Base-by-base conservation (phyloP, 2,113 vertebrate genomes). In the Sinocyclocheilus anshuiensis region DNA sequence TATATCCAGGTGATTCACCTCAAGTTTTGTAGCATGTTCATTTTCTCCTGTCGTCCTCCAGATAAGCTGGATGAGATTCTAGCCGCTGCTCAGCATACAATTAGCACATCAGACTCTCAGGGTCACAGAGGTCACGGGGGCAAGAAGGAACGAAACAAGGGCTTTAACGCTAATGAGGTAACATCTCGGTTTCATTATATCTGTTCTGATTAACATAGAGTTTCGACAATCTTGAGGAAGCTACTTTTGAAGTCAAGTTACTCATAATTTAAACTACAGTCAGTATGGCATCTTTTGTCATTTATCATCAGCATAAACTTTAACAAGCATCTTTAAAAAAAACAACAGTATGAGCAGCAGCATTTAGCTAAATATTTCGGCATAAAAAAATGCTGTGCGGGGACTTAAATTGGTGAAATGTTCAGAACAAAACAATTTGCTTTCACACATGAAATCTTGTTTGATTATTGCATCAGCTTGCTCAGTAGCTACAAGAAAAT, bases 61-160 rank as follows among this genome's bases (percentile, higher is more conserved):
- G 97, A 97, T 92, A 97, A 97, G 93, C 94, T 98, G 93, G 97
- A 98, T 63, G 97, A 98, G 91, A 98, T 98, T 83, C 87, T 98
- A 92, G 97, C 97, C 0, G 97, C 97, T 6, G 97, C 97, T 90
- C 97, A 98, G 80, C 96, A 98, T 90, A 96, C 96, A 33, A 98
- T 98, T 90, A 95, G 94, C 48, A 96, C 96, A 20, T 95, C 96
- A 57, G 97, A 98, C 90, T 95, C 94, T 88, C 95, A 96, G 72
- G 94, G 94, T 81, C 94, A 96, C 6, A 94, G 95, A n/a, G 94
- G 94, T 92, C 96, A 97, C 4, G 93, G 94, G 84, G 96, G 94
- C 88, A 96, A 96, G 88, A 94, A 95, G 86, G 95, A 97, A 61
- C 91, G 94, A 29, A 95, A 94, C 91, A 96, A 96, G 93, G 97